Base-by-base conservation (phyloP, 2,888 invertebrate species). In the Psylliodes chrysocephalus region DNA sequence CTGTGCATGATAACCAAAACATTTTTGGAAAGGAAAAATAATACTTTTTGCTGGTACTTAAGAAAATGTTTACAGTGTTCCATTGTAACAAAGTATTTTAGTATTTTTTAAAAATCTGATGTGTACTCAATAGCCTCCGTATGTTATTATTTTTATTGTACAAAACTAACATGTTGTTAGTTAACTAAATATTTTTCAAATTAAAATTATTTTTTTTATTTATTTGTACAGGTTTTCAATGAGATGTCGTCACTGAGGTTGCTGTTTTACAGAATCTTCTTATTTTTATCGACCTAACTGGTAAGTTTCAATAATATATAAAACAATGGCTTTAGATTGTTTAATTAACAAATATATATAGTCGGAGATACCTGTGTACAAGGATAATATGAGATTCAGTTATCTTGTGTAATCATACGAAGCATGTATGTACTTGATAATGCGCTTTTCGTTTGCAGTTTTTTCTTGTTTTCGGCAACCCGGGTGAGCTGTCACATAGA, bases 261-360 rank as follows among this genome's bases (percentile, higher is more conserved):
- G 71, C 73, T 70, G 68, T 70, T 72, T 66, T 71, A 71, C 71
- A 72, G 73, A 72, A 73, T 71, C 70, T 72, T 71, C 71, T 73
- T 77, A 73, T 75, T 76, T 75, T 77, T 75, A 67, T 78, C 72
- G 68, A 79, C 77, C 71, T 80, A 76, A 75, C 74, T 78, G 80
- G 80, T 80, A 72, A 78, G 79, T 78, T 64, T 54, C 60, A 10
- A 49, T n/a, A n/a, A n/a, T n/a, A n/a, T n/a, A n/a, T n/a, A 25
- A 54, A n/a, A 53, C 56, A 56, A 56, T 56, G 46, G 46, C 18
- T 44, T 10, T 46, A 59, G 56, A 59, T 62, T 59, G 38, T 38
- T 61, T 62, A 35, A 61, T 59, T 40, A 57, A 46, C 53, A 47
- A 46, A 57, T 35, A 35, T 17, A 33, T 17, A 33, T 46, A 35